A percentile compares a stretch with the other conserved stretches of the same genome.
Conservation (phyloP, 2,797 vertebrate species). For the Salmo trutta region DNA sequence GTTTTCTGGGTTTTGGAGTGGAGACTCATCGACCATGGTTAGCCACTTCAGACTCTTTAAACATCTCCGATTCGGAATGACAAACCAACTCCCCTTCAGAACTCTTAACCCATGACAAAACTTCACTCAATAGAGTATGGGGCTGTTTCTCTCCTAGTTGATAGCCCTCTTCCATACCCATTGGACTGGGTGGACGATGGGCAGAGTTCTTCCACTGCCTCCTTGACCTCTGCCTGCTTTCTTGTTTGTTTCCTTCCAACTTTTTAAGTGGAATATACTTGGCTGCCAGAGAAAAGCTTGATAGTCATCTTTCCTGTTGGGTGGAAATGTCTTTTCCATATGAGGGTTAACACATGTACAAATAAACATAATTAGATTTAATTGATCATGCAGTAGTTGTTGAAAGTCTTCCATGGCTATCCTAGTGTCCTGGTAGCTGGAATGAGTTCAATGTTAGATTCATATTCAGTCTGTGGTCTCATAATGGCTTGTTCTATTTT, state of each 20-base stretch:
- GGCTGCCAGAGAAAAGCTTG: neutral
- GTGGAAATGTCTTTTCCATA: neutral
- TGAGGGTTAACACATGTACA: neutral
- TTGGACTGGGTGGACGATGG: too few relatives aligned
- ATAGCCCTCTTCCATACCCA: too few relatives aligned
- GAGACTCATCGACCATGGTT: too few relatives aligned
- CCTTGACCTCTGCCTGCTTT: neutral
- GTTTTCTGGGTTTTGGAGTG: too few relatives aligned
- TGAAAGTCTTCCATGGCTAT: constrained; percentile 10
- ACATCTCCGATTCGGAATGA: too few relatives aligned
- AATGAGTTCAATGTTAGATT: constrained; percentile 36
- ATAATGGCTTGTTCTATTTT: constrained; percentile 64
- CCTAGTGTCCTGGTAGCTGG: constrained; percentile 11
- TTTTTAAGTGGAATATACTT: neutral
- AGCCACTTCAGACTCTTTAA: too few relatives aligned
- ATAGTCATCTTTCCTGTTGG: neutral
- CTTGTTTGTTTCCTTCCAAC: constrained; percentile 3
- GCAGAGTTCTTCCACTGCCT: too few relatives aligned
- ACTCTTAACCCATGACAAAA: too few relatives aligned
- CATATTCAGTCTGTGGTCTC: constrained; percentile 37
- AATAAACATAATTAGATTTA: neutral
- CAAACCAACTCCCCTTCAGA: too few relatives aligned
- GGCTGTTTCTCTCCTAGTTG: too few relatives aligned
- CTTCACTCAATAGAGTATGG: too few relatives aligned
- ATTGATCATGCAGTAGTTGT: neutral